A percentile compares a stretch with the other conserved stretches of the same genome.
phyloP scores from a whole-genome alignment of 2,888 invertebrate genomes.

The Serrognathus titanus region DNA sequence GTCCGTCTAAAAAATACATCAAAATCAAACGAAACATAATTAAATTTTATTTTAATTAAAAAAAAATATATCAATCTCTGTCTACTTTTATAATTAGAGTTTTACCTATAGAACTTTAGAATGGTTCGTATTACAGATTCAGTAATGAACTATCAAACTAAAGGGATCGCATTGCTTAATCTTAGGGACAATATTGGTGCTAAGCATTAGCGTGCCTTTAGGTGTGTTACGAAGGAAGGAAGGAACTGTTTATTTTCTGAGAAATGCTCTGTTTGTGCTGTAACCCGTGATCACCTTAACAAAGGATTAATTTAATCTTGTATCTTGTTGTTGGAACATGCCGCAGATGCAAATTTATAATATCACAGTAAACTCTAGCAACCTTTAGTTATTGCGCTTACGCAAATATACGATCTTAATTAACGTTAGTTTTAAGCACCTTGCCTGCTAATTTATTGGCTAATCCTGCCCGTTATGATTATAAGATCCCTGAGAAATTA shows the following conservation, averaged over 20 bases:
- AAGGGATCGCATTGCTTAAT: slow-evolving; percentile 13
- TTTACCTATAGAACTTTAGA: background rate
- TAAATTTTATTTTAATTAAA: background rate
- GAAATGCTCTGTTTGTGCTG: slow-evolving; percentile 15
- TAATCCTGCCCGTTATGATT: slow-evolving; percentile 2
- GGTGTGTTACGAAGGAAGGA: slow-evolving; percentile 9
- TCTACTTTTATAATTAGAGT: too few species aligned
- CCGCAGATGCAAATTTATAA: slow-evolving; percentile 16
- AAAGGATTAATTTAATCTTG: slow-evolving; percentile 22
- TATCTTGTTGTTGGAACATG: slow-evolving; percentile 19
- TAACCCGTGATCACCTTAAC: slow-evolving; percentile 20
- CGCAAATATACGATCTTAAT: slow-evolving; percentile 16
- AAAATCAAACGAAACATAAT: background rate
- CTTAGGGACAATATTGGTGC: slow-evolving; percentile 20
- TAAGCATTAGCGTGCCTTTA: slow-evolving; percentile 19
- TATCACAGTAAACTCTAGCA: slow-evolving; percentile 7
- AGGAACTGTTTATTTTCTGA: slow-evolving; percentile 18
- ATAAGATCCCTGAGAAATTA: too few species aligned
- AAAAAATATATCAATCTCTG: too few species aligned
- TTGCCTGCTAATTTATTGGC: too few species aligned
- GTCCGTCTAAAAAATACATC: background rate
- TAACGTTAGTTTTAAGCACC: slow-evolving; percentile 5
- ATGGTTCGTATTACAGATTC: background rate
- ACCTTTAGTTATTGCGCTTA: slow-evolving; percentile 5
- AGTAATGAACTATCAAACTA: too few species aligned